Percentiles rank a stretch among this genome's conserved stretches.
Evolutionary conservation across 92 coral and sea anemone genomes (phyloP).

Genomic region (Parazoanthus swiftii): DNA sequence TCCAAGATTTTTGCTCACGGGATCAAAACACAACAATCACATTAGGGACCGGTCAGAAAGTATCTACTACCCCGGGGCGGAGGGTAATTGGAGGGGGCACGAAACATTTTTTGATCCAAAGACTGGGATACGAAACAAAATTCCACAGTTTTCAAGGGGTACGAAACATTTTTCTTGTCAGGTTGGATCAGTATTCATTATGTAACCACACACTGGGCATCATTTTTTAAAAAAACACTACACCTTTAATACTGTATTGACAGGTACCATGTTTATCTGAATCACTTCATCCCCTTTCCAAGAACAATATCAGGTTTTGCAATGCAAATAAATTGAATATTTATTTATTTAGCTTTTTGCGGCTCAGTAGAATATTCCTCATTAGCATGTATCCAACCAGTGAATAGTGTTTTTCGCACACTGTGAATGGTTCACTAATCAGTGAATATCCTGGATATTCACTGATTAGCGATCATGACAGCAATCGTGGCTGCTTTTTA

Average conservation of each 20-base stretch:
- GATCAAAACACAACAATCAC: too few species aligned
- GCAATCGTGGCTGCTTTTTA: not conserved
- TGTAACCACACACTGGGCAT: not conserved
- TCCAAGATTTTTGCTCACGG: too few species aligned
- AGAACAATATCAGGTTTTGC: too few species aligned
- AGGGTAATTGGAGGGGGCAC: too few species aligned
- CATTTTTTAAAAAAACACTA: not conserved
- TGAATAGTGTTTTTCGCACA: not conserved
- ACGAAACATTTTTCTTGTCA: not conserved
- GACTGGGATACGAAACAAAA: too few species aligned
- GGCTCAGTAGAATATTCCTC: conserved; percentile 6
- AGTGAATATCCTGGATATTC: conserved; percentile 4
- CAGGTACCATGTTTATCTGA: too few species aligned
- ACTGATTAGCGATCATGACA: not conserved
- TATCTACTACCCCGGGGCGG: too few species aligned
- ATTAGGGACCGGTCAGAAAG: too few species aligned
- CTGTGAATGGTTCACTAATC: conserved; percentile 1
- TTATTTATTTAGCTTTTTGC: not conserved
- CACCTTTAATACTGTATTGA: not conserved
- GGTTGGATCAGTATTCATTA: not conserved
- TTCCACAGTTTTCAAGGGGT: too few species aligned
- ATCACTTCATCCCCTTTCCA: too few species aligned
- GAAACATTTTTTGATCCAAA: too few species aligned
- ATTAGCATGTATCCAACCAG: not conserved
- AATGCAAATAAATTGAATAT: too few species aligned